Evolutionary conservation across 2,797 vertebrate genomes (phyloP), one percentile per base, ranked within the genome.

Genomic region (Anabas testudineus): DNA sequence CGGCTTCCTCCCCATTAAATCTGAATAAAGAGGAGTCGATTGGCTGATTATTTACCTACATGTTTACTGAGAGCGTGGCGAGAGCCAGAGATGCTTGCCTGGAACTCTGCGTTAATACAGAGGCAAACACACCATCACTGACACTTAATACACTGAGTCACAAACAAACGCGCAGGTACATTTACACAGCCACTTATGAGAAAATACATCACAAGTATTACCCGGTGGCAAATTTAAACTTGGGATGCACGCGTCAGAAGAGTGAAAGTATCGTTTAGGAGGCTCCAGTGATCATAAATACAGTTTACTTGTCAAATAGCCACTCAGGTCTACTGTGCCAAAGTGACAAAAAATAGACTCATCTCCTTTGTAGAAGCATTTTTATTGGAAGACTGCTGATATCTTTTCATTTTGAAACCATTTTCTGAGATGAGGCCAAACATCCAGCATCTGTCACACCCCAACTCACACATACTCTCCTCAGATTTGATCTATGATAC

Each of bases 21-120:
- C 84, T 74, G 78, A 80, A 92, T 88, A 91, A 93, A 92, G 67
- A 91, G 53, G 48, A 74, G 84, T 18, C 45, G 80, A 91, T 85
- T 80, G 81, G 87, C 73, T 61, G 80, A 90, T 89, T 90, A 86
- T 91, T 92, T 91, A 74, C 87, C 84, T 88, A 88, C 89, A 88
- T 85, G 90, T 90, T 91, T 88, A 43, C 80, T 21, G 74, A 89
- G 85, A 74, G 81, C 24, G 7, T 18, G 22, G 78, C 36, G 34
- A 53, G 59, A 81, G 81, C 80, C 78, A 80, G 75, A 81, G 74
- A 85, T 67, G 78, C 88, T 88, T 68, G 74, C 77, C 55, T 61
- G 66, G 43, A 84, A 85, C 81, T 85, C 55, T 73, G 74, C 45
- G 71, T 71, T 85, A 89, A 89, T 87, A 82, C 76, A 82, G 81